Percentiles rank a stretch among this genome's conserved stretches.
Evolutionary conservation across 2,113 vertebrate species (phyloP).

Genomic region (Paralichthys olivaceus): DNA sequence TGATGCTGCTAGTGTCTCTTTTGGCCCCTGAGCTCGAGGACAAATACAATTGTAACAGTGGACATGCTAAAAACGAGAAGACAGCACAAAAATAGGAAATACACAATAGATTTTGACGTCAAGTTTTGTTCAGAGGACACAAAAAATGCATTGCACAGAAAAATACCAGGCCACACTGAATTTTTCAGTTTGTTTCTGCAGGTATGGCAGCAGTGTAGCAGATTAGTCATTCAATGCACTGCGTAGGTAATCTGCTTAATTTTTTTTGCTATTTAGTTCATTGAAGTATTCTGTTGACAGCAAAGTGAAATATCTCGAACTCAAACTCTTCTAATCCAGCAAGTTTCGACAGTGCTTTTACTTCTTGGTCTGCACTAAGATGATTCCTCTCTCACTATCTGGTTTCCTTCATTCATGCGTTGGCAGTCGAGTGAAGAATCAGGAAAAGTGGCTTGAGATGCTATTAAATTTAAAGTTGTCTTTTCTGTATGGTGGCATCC

Average conservation of each 20-base stretch:
- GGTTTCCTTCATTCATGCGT: background rate
- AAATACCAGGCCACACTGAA: too few species aligned
- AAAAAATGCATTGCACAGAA: background rate
- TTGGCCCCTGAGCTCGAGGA: conserved; percentile 38
- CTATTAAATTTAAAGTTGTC: conserved; percentile 18
- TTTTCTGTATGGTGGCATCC: conserved; percentile 4
- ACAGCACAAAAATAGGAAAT: background rate
- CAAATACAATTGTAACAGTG: conserved; percentile 29
- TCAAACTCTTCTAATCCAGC: background rate
- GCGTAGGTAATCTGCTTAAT: conserved; percentile 26
- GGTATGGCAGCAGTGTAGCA: background rate
- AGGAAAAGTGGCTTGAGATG: background rate
- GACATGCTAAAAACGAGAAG: conserved; percentile 3
- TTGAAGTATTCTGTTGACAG: conserved; percentile 11
- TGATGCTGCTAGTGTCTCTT: conserved; percentile 32
- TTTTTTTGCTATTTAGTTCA: conserved; percentile 28
- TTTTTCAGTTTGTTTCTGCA: background rate
- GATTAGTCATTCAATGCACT: background rate
- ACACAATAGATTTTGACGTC: conserved; percentile 2
- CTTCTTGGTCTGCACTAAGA: background rate
- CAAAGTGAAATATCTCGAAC: conserved; percentile 6
- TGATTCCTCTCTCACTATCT: conserved; percentile 19
- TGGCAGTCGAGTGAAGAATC: background rate
- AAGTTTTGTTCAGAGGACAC: background rate
- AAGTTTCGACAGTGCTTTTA: conserved; percentile 15